Evolutionary conservation across 2,113 vertebrate genomes (phyloP), one percentile per base, ranked within the genome.

Genomic region (Phycodurus eques): DNA sequence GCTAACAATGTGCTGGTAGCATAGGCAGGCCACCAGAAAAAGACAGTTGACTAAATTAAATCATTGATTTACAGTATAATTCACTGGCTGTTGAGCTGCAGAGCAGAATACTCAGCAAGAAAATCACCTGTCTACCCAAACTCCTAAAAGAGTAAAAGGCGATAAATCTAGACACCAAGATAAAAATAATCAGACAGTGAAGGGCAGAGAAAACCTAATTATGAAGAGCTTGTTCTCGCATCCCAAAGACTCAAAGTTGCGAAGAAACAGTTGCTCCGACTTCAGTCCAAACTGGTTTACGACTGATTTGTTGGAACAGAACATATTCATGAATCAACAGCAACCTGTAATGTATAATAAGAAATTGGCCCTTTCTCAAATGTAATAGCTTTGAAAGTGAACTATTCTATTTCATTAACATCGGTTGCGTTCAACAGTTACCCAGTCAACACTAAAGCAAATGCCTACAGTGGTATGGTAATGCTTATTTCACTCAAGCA

Each of bases 81-180:
- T 47, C 46, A 71, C 67, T 60, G 17, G 59, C 64, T 42, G 22
- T 66, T 44, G 39, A 67, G 46, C 51, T 70, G 63, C 60, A 44
- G 49, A 53, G 9, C 20, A 54, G 20, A 20, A n/a, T 10, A n/a
- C 8, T 19, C 19, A n/a, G 53, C 53, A n/a, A n/a, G 19, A 54
- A 54, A 54, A 54, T n/a, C 20, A 20, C 6, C 20, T 54, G 53
- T 54, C 53, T 9, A n/a, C 53, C 19, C 17, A 20, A 54, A 54
- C 53, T n/a, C 53, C 53, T n/a, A 0, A n/a, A 56, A 22, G n/a
- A 56, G 8, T 2, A 56, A 56, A 56, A 56, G 20, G 20, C 53
- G 20, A 56, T n/a, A 56, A 6, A 56, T 20, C 53, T n/a, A n/a
- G 20, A 56, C 53, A 22, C 53, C 20, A 56, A 56, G 20, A 56